phyloP scores from a whole-genome alignment of 2,797 vertebrate species.

The Morus bassanus region DNA sequence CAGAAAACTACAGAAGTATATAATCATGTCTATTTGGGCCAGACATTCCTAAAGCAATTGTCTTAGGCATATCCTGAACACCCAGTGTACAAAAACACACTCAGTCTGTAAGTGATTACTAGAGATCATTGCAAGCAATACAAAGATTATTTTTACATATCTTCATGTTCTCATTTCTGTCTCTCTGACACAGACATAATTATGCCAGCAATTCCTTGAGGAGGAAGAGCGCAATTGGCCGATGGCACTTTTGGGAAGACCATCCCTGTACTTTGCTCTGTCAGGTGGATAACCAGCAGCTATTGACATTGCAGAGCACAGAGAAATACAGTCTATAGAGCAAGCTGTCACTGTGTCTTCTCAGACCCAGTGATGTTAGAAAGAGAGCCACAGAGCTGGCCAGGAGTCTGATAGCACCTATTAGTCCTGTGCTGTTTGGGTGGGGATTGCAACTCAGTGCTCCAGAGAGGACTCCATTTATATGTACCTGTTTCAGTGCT shows the following conservation, averaged over 20 bases:
- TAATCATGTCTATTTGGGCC: background rate
- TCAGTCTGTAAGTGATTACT: conserved; percentile 29
- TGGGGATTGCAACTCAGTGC: background rate
- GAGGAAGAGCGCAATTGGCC: background rate
- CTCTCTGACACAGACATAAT: background rate
- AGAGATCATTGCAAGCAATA: background rate
- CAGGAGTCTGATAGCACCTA: background rate
- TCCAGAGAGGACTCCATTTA: background rate
- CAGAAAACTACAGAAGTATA: background rate
- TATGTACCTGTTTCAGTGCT: background rate
- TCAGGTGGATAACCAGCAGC: background rate
- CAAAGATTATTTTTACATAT: background rate
- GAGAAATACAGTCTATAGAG: background rate
- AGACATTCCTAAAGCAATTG: conserved; percentile 25
- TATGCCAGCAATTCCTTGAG: background rate
- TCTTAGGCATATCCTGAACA: background rate
- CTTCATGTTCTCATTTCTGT: background rate
- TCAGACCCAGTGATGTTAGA: background rate
- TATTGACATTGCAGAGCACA: background rate
- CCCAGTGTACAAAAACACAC: background rate
- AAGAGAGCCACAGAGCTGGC: background rate
- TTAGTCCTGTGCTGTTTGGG: background rate
- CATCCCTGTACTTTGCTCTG: background rate
- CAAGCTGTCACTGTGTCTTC: background rate
- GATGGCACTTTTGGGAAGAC: background rate